A percentile compares a stretch with the other conserved stretches of the same genome.
phyloP scores from a whole-genome alignment of 2,113 vertebrate genomes.

The Gambusia holbrooki region DNA sequence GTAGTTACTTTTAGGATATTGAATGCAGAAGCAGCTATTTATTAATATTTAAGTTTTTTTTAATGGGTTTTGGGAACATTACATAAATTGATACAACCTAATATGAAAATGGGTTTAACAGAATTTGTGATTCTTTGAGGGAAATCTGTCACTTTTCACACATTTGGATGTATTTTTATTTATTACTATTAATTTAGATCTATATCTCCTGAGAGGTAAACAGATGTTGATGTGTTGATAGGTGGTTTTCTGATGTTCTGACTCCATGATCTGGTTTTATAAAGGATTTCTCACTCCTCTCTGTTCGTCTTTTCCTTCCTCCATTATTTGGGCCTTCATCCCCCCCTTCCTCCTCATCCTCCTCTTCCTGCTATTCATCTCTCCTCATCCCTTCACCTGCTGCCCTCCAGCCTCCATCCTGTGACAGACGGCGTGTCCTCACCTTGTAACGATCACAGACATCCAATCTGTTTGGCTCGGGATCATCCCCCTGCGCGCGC shows the following conservation, averaged over 20 bases:
- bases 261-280: slow-evolving; percentile 10
- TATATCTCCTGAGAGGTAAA: not conserved
- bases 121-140: not conserved
- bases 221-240: not conserved
- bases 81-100: too few relatives aligned
- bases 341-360: slow-evolving; percentile 1
- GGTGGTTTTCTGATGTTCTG: slow-evolving; percentile 13
- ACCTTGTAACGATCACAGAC: slow-evolving; percentile 71
- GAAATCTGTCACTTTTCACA: not conserved
- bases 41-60: too few relatives aligned
- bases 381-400: slow-evolving; percentile 16
- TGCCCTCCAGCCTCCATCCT: slow-evolving; percentile 20
- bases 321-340: slow-evolving; percentile 28
- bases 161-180: not conserved
- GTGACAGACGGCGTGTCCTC: slow-evolving; percentile 66
- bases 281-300: slow-evolving; percentile 41
- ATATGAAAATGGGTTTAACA: not conserved
- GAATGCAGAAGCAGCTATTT: too few relatives aligned
- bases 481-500: slow-evolving; percentile 68
- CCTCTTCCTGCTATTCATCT: slow-evolving; percentile 19
- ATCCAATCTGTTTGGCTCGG: slow-evolving; percentile 74
- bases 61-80: too few relatives aligned
- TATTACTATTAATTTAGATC: not conserved
- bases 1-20: too few relatives aligned
- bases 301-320: slow-evolving; percentile 44